Percentiles rank a stretch among this genome's conserved stretches.
Evolutionary conservation across 2,113 vertebrate genomes (phyloP).

Genomic region (Cinclus cinclus): DNA sequence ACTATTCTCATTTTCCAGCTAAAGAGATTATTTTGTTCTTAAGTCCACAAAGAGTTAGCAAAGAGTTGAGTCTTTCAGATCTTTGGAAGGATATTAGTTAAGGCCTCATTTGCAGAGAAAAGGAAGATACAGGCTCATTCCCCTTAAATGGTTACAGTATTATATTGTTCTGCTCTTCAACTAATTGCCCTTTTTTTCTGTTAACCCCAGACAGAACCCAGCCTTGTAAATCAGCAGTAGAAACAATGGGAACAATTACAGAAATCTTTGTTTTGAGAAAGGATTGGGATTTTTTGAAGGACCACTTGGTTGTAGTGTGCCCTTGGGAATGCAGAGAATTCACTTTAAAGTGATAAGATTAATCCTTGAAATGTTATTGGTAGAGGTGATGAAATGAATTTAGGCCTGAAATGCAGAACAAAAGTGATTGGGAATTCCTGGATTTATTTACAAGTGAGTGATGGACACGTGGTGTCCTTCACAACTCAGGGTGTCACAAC

Average conservation of each 20-base stretch:
- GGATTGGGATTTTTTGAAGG: background rate
- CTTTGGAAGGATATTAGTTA: background rate
- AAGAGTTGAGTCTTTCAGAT: background rate
- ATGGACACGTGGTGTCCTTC: background rate
- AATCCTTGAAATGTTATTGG: background rate
- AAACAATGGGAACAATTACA: background rate
- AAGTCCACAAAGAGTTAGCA: background rate
- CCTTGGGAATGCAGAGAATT: background rate
- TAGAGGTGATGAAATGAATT: background rate
- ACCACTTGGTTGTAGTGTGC: background rate
- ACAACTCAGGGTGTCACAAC: fast-evolving
- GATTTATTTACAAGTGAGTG: background rate
- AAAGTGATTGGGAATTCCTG: background rate
- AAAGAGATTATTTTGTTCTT: background rate
- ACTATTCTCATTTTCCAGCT: background rate
- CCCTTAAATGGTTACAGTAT: background rate
- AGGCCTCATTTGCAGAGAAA: background rate
- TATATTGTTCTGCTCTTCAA: background rate
- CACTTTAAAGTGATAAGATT: background rate
- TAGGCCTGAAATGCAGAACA: background rate
- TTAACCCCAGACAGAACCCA: background rate
- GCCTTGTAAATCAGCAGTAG: background rate
- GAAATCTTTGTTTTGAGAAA: background rate
- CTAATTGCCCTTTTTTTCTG: background rate
- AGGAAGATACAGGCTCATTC: background rate